A percentile compares a stretch with the other conserved stretches of the same genome.
Conservation (phyloP, 2,888 invertebrate species). For the Acanthosepion lycidas region DNA sequence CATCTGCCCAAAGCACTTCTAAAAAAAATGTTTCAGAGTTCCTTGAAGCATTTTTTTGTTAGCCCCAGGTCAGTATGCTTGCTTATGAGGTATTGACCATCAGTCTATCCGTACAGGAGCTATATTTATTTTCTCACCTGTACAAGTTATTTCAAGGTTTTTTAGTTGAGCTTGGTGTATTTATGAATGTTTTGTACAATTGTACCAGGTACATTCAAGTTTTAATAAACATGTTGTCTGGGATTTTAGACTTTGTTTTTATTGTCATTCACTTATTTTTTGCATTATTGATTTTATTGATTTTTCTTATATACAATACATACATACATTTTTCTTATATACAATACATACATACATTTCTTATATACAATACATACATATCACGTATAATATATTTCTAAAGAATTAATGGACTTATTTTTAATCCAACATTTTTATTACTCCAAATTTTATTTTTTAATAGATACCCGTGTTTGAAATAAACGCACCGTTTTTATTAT, state of each 20-base stretch:
- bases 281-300: neutral
- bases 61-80: neutral
- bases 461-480: no score
- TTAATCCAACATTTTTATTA: no score
- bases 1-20: neutral
- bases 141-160: slow-evolving; percentile 40
- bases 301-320: neutral
- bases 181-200: slow-evolving; percentile 48
- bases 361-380: neutral
- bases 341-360: neutral
- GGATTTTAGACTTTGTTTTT: neutral
- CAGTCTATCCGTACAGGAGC: slow-evolving; percentile 36
- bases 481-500: no score
- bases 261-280: neutral
- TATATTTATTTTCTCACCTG: slow-evolving; percentile 47
- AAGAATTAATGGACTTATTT: neutral
- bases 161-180: slow-evolving; percentile 49
- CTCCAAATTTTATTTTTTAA: no score
- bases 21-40: neutral
- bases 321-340: no score
- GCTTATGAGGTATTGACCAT: slow-evolving; percentile 13
- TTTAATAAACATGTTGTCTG: slow-evolving; percentile 49
- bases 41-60: neutral
- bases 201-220: slow-evolving; percentile 48
- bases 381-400: neutral